These are phyloP conservation scores for Calameuta filiformis DNA, from an alignment of 2,888 invertebrate genomes.

Conservation along the genomic window DNA sequence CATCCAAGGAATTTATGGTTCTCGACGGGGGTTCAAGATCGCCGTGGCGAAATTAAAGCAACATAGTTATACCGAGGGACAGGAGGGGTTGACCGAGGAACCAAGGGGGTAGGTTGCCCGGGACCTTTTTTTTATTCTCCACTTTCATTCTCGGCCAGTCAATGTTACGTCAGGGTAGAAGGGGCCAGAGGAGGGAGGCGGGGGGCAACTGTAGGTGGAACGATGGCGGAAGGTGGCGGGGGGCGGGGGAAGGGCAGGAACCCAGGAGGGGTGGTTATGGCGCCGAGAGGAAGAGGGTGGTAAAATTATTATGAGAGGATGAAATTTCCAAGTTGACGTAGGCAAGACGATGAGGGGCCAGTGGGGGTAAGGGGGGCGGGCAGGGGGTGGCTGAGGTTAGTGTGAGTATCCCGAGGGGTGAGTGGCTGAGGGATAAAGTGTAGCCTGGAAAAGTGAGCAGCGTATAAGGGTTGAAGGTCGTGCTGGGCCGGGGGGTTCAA, in stretches of 20 bases:
- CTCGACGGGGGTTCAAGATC: conserved; percentile 17
- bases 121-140: too few species aligned
- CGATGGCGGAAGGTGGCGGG: too few species aligned
- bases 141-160: too few species aligned
- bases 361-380: background rate
- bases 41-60: conserved; percentile 3
- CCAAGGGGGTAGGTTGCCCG: conserved; percentile 1
- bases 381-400: background rate
- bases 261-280: conserved; percentile 10
- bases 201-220: too few species aligned
- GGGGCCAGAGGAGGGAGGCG: background rate
- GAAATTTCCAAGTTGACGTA: conserved; percentile 60
- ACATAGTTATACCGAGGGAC: background rate
- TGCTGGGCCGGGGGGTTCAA: background rate
- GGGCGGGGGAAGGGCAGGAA: background rate
- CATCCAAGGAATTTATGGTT: background rate
- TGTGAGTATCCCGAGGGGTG: background rate
- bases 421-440: conserved; percentile 25
- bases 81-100: background rate
- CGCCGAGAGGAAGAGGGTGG: conserved; percentile 27
- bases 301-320: conserved; percentile 58
- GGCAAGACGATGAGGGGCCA: conserved; percentile 33
- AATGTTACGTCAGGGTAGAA: background rate
- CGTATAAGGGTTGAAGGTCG: too few species aligned
- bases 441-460: conserved; percentile 11